Evolutionary conservation across 2,888 invertebrate genomes (phyloP).

Genomic region (Rhabditophanes sp.): DNA sequence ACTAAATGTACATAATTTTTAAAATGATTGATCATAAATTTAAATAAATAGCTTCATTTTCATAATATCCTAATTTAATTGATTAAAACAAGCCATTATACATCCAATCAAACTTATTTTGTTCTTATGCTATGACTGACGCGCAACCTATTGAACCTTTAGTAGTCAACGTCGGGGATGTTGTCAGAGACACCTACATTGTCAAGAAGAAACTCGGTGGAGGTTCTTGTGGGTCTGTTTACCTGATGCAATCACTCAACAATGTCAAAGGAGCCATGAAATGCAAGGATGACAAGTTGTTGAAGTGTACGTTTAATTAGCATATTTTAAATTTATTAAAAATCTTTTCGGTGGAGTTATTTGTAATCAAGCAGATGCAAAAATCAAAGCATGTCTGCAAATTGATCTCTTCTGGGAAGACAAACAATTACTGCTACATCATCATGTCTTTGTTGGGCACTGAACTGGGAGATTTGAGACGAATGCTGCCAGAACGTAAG

Average conservation of each 20-base stretch:
- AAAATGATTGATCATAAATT: too few species aligned
- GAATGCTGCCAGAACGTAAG: slow-evolving; percentile 13
- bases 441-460: slow-evolving; percentile 26
- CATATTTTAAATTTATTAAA: slow-evolving; percentile 7
- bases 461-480: slow-evolving; percentile 22
- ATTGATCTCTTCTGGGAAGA: slow-evolving; percentile 13
- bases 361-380: slow-evolving; percentile 3
- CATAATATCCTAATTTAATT: too few species aligned
- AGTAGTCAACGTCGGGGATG: slow-evolving; percentile 18
- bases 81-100: too few species aligned
- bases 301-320: too few species aligned
- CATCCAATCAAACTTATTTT: too few species aligned
- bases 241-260: slow-evolving; percentile 11
- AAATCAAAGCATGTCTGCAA: slow-evolving; percentile 18
- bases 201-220: slow-evolving; percentile 31
- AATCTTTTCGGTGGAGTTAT: slow-evolving; percentile 7
- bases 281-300: slow-evolving; percentile 27
- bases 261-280: slow-evolving; percentile 26
- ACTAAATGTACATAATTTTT: too few species aligned
- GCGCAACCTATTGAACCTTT: slow-evolving; percentile 18
- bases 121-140: too few species aligned
- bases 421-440: slow-evolving; percentile 17
- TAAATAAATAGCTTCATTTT: too few species aligned
- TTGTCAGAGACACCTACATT: slow-evolving; percentile 15
- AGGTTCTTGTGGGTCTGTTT: slow-evolving; percentile 22